phyloP scores from a whole-genome alignment of 2,113 vertebrate species.

The Tautogolabrus adspersus region DNA sequence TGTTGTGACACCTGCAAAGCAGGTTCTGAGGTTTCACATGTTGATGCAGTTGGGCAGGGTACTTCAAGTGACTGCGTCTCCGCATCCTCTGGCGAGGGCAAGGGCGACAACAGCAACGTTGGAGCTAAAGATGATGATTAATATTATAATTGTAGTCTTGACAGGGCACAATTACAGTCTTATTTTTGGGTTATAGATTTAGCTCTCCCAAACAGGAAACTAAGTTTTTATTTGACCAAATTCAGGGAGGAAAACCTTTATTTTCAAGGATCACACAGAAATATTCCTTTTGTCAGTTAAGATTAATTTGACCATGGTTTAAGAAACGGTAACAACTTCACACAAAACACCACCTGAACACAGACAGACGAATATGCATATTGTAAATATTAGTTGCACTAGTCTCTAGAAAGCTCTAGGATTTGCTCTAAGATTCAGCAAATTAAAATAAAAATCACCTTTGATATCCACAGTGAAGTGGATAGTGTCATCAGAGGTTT shows the following conservation, averaged over 20 bases:
- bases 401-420: slow-evolving; percentile 59
- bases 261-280: slow-evolving; percentile 26
- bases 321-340: slow-evolving; percentile 37
- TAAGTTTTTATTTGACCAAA: slow-evolving; percentile 57
- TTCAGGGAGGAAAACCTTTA: slow-evolving; percentile 55
- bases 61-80: slow-evolving; percentile 73
- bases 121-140: slow-evolving; percentile 81
- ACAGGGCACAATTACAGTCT: slow-evolving; percentile 61
- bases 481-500: slow-evolving; percentile 78
- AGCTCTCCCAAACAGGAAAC: slow-evolving; percentile 44
- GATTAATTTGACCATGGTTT: slow-evolving; percentile 34
- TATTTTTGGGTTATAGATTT: slow-evolving; percentile 41
- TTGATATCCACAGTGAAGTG: slow-evolving; percentile 82
- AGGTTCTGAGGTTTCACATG: slow-evolving; percentile 81
- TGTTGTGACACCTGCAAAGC: slow-evolving; percentile 85
- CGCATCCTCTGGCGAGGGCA: slow-evolving; percentile 67
- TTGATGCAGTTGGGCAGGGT: slow-evolving; percentile 56
- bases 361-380: slow-evolving; percentile 43
- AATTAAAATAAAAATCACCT: slow-evolving; percentile 79
- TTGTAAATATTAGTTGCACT: slow-evolving; percentile 65
- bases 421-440: slow-evolving; percentile 59
- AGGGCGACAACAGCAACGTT: slow-evolving; percentile 67
- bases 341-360: slow-evolving; percentile 52
- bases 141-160: slow-evolving; percentile 72
- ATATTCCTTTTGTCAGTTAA: slow-evolving; percentile 42